A percentile compares a stretch with the other conserved stretches of the same genome.
Evolutionary conservation across 2,888 invertebrate genomes (phyloP).

Genomic region (Atethmia centrago): DNA sequence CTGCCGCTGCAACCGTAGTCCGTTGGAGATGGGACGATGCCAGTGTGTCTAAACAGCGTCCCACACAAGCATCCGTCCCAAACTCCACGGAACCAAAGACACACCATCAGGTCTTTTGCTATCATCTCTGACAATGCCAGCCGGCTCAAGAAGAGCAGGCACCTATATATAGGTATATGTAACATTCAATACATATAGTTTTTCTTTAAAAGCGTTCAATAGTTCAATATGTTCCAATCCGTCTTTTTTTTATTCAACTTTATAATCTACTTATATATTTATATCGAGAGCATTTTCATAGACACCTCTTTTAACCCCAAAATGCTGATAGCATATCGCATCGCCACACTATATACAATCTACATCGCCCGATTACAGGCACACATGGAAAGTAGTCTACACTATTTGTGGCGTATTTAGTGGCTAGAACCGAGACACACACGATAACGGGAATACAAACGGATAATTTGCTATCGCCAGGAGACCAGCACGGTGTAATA

Average conservation of each 20-base stretch:
- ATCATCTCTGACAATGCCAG: no score
- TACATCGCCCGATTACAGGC: constrained; percentile 29
- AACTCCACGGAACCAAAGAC: no score
- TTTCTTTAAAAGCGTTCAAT: neutral
- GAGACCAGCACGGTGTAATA: constrained; percentile 48
- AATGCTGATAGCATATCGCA: constrained; percentile 17
- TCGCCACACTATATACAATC: neutral
- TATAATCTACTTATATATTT: neutral
- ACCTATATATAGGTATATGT: no score
- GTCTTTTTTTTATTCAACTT: neutral
- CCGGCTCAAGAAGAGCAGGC: no score
- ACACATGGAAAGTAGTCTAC: constrained; percentile 12
- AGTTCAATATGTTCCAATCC: neutral
- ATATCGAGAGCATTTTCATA: neutral
- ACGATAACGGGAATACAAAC: constrained; percentile 49
- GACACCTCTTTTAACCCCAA: neutral
- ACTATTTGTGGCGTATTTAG: constrained; percentile 36
- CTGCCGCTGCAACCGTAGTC: no score
- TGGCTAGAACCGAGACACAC: constrained; percentile 22
- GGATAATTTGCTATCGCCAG: constrained; percentile 57
- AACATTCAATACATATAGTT: no score
- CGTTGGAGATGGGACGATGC: no score
- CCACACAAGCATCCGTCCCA: no score
- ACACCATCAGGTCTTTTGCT: no score
- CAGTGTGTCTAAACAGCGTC: no score